Evolutionary conservation across 2,113 vertebrate species (phyloP).

Genomic region (Engraulis encrasicolus): DNA sequence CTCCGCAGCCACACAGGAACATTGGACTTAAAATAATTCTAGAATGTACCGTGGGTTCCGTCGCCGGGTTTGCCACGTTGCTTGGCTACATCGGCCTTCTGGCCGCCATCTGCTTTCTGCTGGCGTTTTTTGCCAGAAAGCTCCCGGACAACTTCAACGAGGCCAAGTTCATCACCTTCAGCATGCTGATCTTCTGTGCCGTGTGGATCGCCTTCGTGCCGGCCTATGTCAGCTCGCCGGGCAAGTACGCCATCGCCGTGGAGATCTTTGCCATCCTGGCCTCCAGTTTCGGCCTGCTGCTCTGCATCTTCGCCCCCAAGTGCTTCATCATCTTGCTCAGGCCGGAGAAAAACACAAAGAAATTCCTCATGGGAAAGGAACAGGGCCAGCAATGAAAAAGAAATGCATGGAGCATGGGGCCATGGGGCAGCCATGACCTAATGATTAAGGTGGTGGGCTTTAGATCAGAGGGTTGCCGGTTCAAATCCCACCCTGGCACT

Average conservation of each 20-base stretch:
- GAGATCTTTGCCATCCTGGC: constrained; percentile 76
- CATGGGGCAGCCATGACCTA: no score
- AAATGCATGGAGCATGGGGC: no score
- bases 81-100: constrained; percentile 68
- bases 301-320: constrained; percentile 71
- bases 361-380: constrained; percentile 60
- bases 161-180: constrained; percentile 69
- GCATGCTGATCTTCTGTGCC: constrained; percentile 76
- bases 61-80: constrained; percentile 59
- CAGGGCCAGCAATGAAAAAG: background rate
- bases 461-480: no score
- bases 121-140: constrained; percentile 72
- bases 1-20: constrained; percentile 52
- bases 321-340: constrained; percentile 72
- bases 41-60: constrained; percentile 68
- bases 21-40: constrained; percentile 63
- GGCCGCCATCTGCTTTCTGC: constrained; percentile 65
- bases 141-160: constrained; percentile 71
- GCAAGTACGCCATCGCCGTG: constrained; percentile 72
- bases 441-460: no score
- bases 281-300: constrained; percentile 72
- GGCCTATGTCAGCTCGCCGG: constrained; percentile 72
- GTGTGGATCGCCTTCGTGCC: constrained; percentile 71
- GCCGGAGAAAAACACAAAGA: constrained; percentile 72
- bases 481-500: no score